Conservation (phyloP, 2,797 vertebrate species). For the Schizothorax lantsangensis region DNA sequence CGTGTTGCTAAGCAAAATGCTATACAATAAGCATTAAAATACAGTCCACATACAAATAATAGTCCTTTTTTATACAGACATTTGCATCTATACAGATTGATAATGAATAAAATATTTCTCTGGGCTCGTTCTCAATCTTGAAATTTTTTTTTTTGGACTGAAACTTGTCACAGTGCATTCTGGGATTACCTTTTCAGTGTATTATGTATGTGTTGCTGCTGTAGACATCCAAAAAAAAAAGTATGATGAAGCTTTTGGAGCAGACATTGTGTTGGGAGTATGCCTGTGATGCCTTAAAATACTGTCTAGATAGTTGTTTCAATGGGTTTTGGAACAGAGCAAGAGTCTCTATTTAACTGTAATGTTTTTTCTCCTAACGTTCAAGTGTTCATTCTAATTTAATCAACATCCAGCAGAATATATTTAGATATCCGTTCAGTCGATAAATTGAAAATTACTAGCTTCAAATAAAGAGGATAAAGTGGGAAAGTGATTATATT, state of each 20-base stretch:
- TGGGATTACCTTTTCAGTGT: background rate
- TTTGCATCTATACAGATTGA: background rate
- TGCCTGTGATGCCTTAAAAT: background rate
- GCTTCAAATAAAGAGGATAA: slow-evolving; percentile 11
- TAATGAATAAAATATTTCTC: background rate
- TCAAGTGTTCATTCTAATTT: slow-evolving; percentile 10
- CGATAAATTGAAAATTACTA: slow-evolving; percentile 9
- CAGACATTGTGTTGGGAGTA: background rate
- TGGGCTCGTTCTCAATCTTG: background rate
- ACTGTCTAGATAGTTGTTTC: background rate
- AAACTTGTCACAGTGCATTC: background rate
- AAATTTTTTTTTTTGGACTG: background rate
- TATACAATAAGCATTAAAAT: background rate
- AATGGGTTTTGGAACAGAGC: background rate
- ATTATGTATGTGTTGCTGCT: background rate
- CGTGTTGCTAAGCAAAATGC: background rate
- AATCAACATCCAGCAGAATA: slow-evolving; percentile 8
- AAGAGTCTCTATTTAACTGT: background rate
- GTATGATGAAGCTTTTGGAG: background rate
- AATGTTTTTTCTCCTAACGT: background rate
- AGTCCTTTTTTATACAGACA: background rate
- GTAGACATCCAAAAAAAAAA: background rate
- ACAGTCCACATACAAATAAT: background rate
- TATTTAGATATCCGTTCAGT: slow-evolving; percentile 2
- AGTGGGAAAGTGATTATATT: slow-evolving; percentile 30